These are phyloP conservation scores for Orthosia cruda DNA, from an alignment of 2,888 invertebrate species.

Conservation along the genomic window DNA sequence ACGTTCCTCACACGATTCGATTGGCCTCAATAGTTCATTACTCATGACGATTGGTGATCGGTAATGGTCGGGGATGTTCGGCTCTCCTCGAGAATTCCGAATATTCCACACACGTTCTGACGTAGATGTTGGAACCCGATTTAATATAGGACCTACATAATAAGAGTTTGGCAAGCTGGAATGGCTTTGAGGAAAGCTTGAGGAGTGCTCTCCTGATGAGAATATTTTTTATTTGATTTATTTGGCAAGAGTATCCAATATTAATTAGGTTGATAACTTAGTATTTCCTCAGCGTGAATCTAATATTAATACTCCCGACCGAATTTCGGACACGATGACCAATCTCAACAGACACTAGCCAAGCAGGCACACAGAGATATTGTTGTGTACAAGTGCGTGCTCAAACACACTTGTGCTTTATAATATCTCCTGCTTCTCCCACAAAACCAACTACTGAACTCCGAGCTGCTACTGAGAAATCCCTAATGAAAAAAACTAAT, in stretches of 20 bases:
- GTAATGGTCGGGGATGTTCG: slow-evolving; percentile 62
- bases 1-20: slow-evolving; percentile 63
- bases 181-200: slow-evolving; percentile 25
- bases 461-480: background rate
- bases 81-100: slow-evolving; percentile 25
- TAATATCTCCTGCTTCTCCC: too few species aligned
- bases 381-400: background rate
- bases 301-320: background rate
- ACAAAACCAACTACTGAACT: background rate
- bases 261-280: background rate
- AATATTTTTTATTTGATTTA: slow-evolving; percentile 12
- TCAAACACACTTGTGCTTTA: background rate
- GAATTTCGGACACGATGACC: background rate
- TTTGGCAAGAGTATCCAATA: background rate
- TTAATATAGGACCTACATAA: slow-evolving; percentile 53
- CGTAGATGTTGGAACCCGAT: slow-evolving; percentile 46
- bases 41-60: slow-evolving; percentile 68
- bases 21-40: slow-evolving; percentile 74
- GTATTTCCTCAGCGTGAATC: background rate
- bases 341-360: too few species aligned
- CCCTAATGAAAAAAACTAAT: background rate
- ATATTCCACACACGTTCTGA: slow-evolving; percentile 56
- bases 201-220: slow-evolving; percentile 18
- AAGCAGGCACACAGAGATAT: background rate
- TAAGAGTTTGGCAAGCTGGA: slow-evolving; percentile 25